Base-by-base conservation (phyloP, 2,797 vertebrate genomes). In the Hippoglossus hippoglossus region DNA sequence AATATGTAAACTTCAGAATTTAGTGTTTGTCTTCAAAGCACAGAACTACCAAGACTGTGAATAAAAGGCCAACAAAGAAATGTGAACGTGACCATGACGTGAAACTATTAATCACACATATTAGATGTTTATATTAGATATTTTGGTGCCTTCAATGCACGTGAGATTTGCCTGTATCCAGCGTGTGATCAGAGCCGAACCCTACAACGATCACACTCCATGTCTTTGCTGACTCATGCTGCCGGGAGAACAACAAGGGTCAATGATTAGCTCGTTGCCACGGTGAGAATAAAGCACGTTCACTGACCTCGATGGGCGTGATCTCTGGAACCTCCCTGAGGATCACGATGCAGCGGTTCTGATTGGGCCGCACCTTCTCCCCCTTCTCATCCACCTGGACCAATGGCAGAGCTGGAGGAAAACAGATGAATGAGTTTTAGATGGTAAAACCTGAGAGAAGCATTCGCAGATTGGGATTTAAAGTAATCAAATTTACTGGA, bases 331-430 rank as follows among this genome's bases (percentile, higher is more conserved):
- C 96, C 91, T 99, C 98, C 85, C 98, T 91, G 86, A 99, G 91
- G 92, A 99, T 99, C 71, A 99, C 98, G 72, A 99, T 99, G 91
- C 98, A 99, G 79, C 97, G 97, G 92, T 98, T 99, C 92, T 99
- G 98, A 94, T 99, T 99, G 93, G 98, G 98, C 89, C 98, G 95
- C 83, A 99, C 98, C 92, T 98, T 99, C 92, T 99, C 98, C 67
- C 98, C 97, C 73, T 98, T 99, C 86, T 99, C 98, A 80, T 99
- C 98, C 93, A 99, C 97, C 94, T 99, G 98, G 84, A 99, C 98
- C 92, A 99, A 95, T 87, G 98, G 98, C 94, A 98, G 94, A 19
- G 98, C 98, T 99, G 85, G 9, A 77, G 80, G 84, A 28, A 12
- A 22, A 10, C 4, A 22, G 4, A 52, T 19, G 44, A 6, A 16